Evolutionary conservation across 2,113 vertebrate species (phyloP).

Genomic region (Delphinapterus leucas): DNA sequence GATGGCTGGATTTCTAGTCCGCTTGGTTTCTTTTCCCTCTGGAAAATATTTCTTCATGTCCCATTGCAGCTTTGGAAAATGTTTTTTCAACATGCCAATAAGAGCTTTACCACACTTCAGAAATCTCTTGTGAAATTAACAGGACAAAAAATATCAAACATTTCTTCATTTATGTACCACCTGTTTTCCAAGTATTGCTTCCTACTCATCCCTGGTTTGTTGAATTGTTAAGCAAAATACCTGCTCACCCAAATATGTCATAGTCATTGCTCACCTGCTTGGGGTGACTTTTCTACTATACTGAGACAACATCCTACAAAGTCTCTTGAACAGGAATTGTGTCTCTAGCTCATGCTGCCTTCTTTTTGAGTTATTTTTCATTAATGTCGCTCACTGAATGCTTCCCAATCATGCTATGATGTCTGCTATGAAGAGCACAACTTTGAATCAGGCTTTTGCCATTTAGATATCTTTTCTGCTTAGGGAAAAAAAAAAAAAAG

Average conservation of each 20-base stretch:
- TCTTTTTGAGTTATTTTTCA: not conserved
- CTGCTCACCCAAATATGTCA: not conserved
- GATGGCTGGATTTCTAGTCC: not conserved
- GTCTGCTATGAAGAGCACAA: not conserved
- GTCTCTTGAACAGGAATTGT: not conserved
- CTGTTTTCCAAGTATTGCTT: not conserved
- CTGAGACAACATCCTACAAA: accelerated
- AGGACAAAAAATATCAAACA: not conserved
- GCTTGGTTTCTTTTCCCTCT: not conserved
- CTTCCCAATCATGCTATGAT: not conserved
- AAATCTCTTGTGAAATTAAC: not conserved
- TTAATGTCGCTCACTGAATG: not conserved
- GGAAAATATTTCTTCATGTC: not conserved
- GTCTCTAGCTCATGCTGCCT: not conserved
- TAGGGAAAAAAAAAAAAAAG: not conserved
- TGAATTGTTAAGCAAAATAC: not conserved
- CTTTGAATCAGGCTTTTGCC: not conserved
- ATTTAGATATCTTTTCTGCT: not conserved
- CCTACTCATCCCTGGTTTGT: not conserved
- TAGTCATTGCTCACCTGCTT: not conserved
- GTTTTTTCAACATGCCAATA: not conserved
- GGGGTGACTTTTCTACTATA: not conserved
- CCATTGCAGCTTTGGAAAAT: not conserved
- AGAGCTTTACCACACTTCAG: not conserved
- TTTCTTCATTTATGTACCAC: not conserved